Evolutionary conservation across 2,113 vertebrate species (phyloP), one percentile per base, ranked within the genome.

Genomic region (Athene cunicularia): DNA sequence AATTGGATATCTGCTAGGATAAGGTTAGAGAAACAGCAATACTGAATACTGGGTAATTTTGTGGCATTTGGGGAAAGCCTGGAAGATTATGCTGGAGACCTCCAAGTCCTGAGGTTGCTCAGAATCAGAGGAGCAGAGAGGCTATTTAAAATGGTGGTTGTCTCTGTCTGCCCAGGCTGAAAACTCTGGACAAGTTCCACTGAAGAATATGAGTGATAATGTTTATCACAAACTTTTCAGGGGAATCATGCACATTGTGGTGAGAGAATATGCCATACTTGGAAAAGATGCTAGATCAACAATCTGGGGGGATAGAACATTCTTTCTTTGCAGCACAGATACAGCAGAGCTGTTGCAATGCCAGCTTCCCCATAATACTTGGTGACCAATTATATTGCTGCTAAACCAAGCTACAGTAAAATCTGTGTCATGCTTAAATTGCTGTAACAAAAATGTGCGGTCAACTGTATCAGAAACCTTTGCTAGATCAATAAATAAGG

Each of bases 351-450:
- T 87, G 33, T 84, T 74, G 64, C 50, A 80, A 35, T 74, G 60
- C 67, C 63, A 56, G 50, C 32, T 79, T 81, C 82, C 52, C 33
- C 52, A 43, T 95, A 94, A 85, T 79, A 72, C 19, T 67, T 39
- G 72, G 49, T 95, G 95, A 96, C 92, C 94, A 93, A 92, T 95
- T 95, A 95, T 70, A 91, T 80, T 87, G 80, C 80, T 85, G 80
- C 93, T 96, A 97, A 97, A 89, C 76, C 83, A 95, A 94, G 83
- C 56, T 90, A 94, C 86, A 91, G 77, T 94, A 91, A 96, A 97
- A 95, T 91, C 88, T 53, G 76, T 92, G 90, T 92, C 94, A 87
- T 0, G 6, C 96, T 95, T 96, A 97, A 90, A 94, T 88, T 95
- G 86, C 94, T 94, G 79, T 91, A 93, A 97, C 85, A 97, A 90